Evolutionary conservation across 2,888 invertebrate genomes (phyloP).

Genomic region (Sphaerophoria rueppellii): DNA sequence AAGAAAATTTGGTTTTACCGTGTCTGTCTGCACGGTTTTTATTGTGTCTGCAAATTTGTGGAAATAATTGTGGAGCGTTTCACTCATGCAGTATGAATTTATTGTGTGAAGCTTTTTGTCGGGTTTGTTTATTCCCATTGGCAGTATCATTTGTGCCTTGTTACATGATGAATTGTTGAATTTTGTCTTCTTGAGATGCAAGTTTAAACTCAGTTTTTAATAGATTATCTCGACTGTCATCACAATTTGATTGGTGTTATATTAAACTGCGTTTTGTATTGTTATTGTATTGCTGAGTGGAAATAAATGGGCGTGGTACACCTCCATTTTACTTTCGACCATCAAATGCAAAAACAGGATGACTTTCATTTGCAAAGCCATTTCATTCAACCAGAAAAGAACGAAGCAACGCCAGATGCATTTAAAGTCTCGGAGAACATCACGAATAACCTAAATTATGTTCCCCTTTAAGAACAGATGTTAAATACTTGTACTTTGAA

Average conservation of each 20-base stretch:
- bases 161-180: neutral
- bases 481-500: constrained; percentile 38
- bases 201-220: neutral
- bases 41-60: constrained; percentile 4
- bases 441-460: constrained; percentile 23
- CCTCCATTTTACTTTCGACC: constrained; percentile 11
- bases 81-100: constrained; percentile 20
- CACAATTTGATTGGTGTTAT: neutral
- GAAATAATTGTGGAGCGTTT: constrained; percentile 11
- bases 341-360: neutral
- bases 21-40: constrained; percentile 13
- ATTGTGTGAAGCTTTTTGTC: constrained; percentile 4
- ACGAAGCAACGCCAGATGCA: constrained; percentile 40
- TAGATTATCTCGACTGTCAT: constrained; percentile 15
- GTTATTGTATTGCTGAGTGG: neutral
- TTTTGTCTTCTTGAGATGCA: neutral
- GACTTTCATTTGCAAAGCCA: neutral
- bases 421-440: constrained; percentile 1
- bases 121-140: neutral
- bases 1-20: constrained; percentile 46
- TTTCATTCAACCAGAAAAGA: neutral
- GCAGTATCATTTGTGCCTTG: neutral
- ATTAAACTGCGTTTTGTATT: neutral
- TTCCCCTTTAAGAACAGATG: constrained; percentile 58
- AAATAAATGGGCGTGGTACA: constrained; percentile 29